Base-by-base conservation (phyloP, 2,113 vertebrate genomes). In the Ptilonorhynchus violaceus region DNA sequence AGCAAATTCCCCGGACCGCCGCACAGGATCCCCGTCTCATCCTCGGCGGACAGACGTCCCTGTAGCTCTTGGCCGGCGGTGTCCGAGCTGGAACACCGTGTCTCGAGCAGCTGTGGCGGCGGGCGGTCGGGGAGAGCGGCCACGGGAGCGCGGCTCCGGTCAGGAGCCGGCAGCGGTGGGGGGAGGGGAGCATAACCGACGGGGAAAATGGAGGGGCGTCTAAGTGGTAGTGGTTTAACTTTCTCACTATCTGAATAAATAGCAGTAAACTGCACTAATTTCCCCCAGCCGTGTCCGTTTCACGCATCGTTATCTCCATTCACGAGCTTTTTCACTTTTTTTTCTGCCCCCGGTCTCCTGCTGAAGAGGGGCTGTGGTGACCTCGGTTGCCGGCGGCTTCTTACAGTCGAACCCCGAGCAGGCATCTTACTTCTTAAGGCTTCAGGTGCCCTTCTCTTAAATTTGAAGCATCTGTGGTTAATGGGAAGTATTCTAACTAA, bases 131-230 rank as follows among this genome's bases (percentile, higher is more conserved):
- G 20, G 9, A 30, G 47, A 35, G 56, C 14, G 5, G 16, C 31
- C 25, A 18, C 41, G 0, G 41, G 10, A 18, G 42, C 5, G 6
- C 22, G 5, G 30, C 35, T 49, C 13, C 20, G 7, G 11, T 17
- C 9, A 7, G 46, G 16, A 31, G 17, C 37, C 5, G 4, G 22
- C 39, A 28, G 33, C 5, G 1, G 6, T 6, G 30, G 33, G 17
- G 10, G 37, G 37, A 39, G 37, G 37, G 37, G 37, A 39, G 6
- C 60, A 53, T 21, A 11, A 41, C 25, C 17, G 4, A 4, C 7
- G 3, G 39, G 11, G 3, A 62, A 35, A 47, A 24, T 6, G 25
- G 14, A 47, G 5, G 2, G 2, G 1, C 3, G 9, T 10, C 8
- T 6, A 1, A 24, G 24, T 15, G 23, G 7, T 10, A 18, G 20